Conservation (phyloP, 2,888 invertebrate genomes). For the Drosophila pseudotakahashii region DNA sequence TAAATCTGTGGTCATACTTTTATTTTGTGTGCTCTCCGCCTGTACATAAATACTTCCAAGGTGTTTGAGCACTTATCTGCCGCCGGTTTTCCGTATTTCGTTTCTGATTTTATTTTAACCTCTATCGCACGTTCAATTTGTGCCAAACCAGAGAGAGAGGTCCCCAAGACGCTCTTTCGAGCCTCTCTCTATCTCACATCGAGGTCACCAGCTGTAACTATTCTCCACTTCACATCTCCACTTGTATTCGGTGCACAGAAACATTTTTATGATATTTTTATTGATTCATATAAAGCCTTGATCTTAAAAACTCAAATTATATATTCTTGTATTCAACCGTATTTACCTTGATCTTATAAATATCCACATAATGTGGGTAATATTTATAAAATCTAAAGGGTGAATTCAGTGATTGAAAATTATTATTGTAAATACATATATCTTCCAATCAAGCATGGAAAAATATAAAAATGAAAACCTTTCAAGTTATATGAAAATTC, state of each 20-base stretch:
- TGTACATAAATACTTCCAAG: conserved; percentile 25
- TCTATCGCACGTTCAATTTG: conserved; percentile 32
- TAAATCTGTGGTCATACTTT: conserved; percentile 43
- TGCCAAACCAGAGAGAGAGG: conserved; percentile 5
- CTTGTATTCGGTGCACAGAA: conserved; percentile 7
- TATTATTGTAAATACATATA: background rate
- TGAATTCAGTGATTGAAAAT: too few species aligned
- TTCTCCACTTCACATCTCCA: conserved; percentile 14
- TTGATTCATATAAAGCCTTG: background rate
- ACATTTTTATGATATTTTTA: conserved; percentile 17
- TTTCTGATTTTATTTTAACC: conserved; percentile 35
- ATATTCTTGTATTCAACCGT: background rate
- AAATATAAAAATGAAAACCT: background rate
- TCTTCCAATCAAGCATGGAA: too few species aligned
- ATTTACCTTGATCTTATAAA: conserved; percentile 15
- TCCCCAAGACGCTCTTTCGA: conserved; percentile 21
- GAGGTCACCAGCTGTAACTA: conserved; percentile 36
- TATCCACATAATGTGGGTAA: background rate
- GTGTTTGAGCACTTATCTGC: conserved; percentile 36
- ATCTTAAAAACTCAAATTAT: background rate
- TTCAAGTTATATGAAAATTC: too few species aligned
- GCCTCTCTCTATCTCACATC: conserved; percentile 25
- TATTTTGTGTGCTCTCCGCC: conserved; percentile 21
- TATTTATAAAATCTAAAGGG: background rate
- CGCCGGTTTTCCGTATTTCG: conserved; percentile 50